phyloP scores from a whole-genome alignment of 2,797 vertebrate genomes.

The Poecilia wingei region DNA sequence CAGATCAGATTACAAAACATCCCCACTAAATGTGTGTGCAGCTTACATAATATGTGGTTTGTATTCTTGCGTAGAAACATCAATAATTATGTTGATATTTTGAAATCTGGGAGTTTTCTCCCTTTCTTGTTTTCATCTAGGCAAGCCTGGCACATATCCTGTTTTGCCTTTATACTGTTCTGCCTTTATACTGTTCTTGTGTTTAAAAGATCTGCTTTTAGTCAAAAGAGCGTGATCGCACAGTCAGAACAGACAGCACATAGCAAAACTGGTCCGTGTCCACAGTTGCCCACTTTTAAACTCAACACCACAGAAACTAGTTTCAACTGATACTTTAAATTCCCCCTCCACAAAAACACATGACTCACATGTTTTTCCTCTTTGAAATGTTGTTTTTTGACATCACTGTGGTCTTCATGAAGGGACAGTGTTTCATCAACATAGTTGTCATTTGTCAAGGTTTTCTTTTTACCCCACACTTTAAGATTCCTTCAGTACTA shows the following conservation, averaged over 20 bases:
- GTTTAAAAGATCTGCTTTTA: conserved; percentile 28
- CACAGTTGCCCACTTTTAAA: conserved; percentile 19
- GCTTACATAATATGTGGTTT: conserved; percentile 42
- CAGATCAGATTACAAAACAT: neutral
- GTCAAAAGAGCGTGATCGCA: neutral
- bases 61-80: conserved; percentile 19
- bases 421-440: conserved; percentile 5
- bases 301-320: conserved; percentile 25
- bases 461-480: neutral
- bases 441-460: conserved; percentile 28
- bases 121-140: conserved; percentile 2
- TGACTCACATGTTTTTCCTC: conserved; percentile 34
- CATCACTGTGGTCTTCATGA: conserved; percentile 45
- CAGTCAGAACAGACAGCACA: neutral
- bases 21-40: conserved; percentile 1
- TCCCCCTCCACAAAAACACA: conserved; percentile 30
- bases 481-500: conserved; percentile 17
- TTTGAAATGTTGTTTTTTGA: conserved; percentile 29
- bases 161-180: conserved; percentile 45
- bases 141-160: conserved; percentile 45
- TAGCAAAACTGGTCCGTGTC: conserved; percentile 9
- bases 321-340: conserved; percentile 26
- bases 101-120: conserved; percentile 21
- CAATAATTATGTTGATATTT: conserved; percentile 18
- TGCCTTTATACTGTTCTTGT: conserved; percentile 25